Evolutionary conservation across 2,888 invertebrate genomes (phyloP).

Genomic region (Lasioglossum malachurum): DNA sequence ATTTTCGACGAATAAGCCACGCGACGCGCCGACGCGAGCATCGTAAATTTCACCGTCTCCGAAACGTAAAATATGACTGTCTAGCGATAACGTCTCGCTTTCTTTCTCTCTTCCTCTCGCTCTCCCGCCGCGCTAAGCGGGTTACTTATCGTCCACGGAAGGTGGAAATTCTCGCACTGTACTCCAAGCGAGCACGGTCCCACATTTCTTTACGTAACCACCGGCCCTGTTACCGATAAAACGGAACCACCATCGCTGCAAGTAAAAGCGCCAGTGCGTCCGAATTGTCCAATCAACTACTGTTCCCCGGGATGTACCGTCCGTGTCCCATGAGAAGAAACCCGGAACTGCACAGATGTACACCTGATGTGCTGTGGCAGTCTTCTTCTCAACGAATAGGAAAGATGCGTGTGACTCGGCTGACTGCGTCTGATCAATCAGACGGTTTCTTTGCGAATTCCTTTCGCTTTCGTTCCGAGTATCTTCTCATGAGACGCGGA

Average conservation of each 20-base stretch:
- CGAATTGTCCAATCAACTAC: background rate
- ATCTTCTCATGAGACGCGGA: too few relatives aligned
- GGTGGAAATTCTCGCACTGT: background rate
- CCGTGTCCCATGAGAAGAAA: too few relatives aligned
- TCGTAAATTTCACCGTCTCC: background rate
- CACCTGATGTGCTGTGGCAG: too few relatives aligned
- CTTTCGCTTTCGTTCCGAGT: too few relatives aligned
- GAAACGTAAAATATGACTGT: conserved; percentile 12
- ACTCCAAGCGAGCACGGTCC: background rate
- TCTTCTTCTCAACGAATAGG: too few relatives aligned
- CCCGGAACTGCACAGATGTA: too few relatives aligned
- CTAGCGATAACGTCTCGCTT: conserved; percentile 39
- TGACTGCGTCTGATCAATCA: too few relatives aligned
- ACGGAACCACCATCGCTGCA: background rate
- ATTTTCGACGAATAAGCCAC: background rate
- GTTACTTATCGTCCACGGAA: conserved; percentile 7
- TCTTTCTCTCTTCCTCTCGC: background rate
- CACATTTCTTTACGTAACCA: background rate
- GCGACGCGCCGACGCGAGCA: background rate
- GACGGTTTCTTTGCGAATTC: too few relatives aligned
- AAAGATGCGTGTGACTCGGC: too few relatives aligned
- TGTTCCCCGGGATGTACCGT: background rate
- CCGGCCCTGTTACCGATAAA: background rate
- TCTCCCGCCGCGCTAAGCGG: background rate
- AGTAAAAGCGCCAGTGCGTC: background rate